Conservation (phyloP, 2,113 vertebrate genomes). For the Sinocyclocheilus rhinocerous region DNA sequence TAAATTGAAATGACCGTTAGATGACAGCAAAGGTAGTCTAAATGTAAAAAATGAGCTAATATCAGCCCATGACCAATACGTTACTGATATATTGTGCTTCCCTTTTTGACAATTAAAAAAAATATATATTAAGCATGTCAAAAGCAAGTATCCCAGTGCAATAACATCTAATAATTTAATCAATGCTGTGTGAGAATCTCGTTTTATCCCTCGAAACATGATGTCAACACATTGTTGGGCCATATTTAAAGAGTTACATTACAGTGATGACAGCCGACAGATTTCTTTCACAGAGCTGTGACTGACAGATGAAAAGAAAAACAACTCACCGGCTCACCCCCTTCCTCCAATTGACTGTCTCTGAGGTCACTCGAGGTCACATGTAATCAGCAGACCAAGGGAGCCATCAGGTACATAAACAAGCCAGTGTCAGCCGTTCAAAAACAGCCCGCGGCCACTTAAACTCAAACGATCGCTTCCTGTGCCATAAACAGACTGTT, state of each 20-base stretch:
- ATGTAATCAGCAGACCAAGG: slow-evolving; percentile 57
- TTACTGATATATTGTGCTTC: not conserved
- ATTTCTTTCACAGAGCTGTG: slow-evolving; percentile 9
- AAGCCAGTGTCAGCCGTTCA: slow-evolving; percentile 52
- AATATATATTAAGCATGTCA: not conserved
- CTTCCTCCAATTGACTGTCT: slow-evolving; percentile 47
- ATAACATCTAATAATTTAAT: not conserved
- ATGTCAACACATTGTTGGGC: not conserved
- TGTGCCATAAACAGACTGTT: slow-evolving; percentile 62
- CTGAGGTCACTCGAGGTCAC: slow-evolving; percentile 55
- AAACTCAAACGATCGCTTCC: slow-evolving; percentile 60
- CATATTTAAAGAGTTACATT: not conserved
- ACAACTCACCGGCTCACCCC: slow-evolving; percentile 27
- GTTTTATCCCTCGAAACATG: not conserved
- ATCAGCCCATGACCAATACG: not conserved
- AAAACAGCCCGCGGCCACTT: slow-evolving; percentile 57
- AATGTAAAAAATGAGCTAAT: not conserved
- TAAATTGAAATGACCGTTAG: not conserved
- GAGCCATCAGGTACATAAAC: slow-evolving; percentile 56
- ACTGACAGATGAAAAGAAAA: slow-evolving; percentile 42
- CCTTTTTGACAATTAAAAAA: not conserved
- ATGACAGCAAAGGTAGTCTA: not conserved
- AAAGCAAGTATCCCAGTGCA: not conserved
- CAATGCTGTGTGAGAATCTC: not conserved
- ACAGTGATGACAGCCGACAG: slow-evolving; percentile 31